These are phyloP conservation scores for Torymus auratus DNA, from an alignment of 2,888 invertebrate species.

Conservation along the genomic window DNA sequence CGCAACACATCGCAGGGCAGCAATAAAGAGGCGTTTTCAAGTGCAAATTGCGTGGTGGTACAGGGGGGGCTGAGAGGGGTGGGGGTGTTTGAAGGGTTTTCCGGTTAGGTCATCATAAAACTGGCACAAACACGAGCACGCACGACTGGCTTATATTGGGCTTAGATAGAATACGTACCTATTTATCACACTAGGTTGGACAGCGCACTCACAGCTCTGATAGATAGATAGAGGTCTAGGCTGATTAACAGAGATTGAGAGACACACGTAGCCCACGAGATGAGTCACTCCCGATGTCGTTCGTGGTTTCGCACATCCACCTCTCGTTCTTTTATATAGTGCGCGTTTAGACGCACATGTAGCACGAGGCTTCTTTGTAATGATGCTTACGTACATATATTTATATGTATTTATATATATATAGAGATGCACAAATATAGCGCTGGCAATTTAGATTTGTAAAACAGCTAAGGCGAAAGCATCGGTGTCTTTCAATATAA, in stretches of 20 bases:
- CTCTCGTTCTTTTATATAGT: background rate
- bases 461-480: background rate
- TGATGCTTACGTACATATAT: background rate
- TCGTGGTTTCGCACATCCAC: background rate
- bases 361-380: background rate
- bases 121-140: constrained; percentile 56
- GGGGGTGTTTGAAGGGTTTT: constrained; percentile 19
- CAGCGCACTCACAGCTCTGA: constrained; percentile 22
- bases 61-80: background rate
- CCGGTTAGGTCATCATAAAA: constrained; percentile 40
- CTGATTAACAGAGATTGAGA: constrained; percentile 23
- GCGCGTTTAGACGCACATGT: background rate
- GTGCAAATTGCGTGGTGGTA: constrained; percentile 41
- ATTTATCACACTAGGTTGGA: constrained; percentile 38
- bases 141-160: constrained; percentile 44
- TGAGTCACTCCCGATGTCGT: constrained; percentile 46
- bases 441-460: background rate
- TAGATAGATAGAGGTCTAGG: constrained; percentile 16
- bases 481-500: background rate
- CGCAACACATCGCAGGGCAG: constrained; percentile 36
- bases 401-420: background rate
- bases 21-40: constrained; percentile 52
- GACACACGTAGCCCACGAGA: constrained; percentile 29
- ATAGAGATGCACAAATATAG: constrained; percentile 7
- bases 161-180: constrained; percentile 55